A percentile compares a stretch with the other conserved stretches of the same genome.
phyloP scores from a whole-genome alignment of 2,888 invertebrate genomes.

The Drosophila picticornis region DNA sequence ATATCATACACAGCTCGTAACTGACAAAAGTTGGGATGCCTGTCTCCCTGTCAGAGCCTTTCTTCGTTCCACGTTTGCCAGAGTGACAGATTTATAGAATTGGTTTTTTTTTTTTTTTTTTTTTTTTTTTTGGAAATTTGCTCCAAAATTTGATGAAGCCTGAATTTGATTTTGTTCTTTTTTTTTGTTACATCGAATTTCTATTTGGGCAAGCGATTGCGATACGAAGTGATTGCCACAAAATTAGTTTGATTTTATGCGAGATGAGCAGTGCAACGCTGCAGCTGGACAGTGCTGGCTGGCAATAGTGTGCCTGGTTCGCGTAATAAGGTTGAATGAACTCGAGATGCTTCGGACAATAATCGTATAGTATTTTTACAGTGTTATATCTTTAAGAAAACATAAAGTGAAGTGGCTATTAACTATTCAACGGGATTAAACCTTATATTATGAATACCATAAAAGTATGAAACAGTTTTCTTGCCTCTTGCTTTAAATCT shows the following conservation, averaged over 20 bases:
- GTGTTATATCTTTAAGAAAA: neutral
- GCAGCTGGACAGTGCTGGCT: constrained; percentile 38
- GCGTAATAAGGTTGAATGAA: neutral
- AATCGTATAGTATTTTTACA: neutral
- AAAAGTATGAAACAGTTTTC: neutral
- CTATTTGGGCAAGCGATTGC: constrained; percentile 24
- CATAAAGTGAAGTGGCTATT: neutral
- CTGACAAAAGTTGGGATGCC: constrained; percentile 17
- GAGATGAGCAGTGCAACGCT: constrained; percentile 6
- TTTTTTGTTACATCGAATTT: constrained; percentile 16
- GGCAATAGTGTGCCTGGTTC: constrained; percentile 1
- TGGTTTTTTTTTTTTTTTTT: constrained; percentile 10
- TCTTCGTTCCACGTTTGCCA: neutral
- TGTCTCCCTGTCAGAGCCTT: constrained; percentile 2
- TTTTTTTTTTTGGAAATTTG: constrained; percentile 16
- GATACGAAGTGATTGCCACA: constrained; percentile 24
- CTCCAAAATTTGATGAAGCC: constrained; percentile 70
- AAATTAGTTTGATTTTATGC: constrained; percentile 26
- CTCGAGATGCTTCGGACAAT: neutral
- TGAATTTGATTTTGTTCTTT: constrained; percentile 50
- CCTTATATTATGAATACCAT: neutral
- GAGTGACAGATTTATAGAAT: neutral
- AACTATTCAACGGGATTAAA: neutral
- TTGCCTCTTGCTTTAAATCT: neutral
- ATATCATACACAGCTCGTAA: constrained; percentile 31